Evolutionary conservation across 2,888 invertebrate species (phyloP).

Genomic region (Gortyna flavago): DNA sequence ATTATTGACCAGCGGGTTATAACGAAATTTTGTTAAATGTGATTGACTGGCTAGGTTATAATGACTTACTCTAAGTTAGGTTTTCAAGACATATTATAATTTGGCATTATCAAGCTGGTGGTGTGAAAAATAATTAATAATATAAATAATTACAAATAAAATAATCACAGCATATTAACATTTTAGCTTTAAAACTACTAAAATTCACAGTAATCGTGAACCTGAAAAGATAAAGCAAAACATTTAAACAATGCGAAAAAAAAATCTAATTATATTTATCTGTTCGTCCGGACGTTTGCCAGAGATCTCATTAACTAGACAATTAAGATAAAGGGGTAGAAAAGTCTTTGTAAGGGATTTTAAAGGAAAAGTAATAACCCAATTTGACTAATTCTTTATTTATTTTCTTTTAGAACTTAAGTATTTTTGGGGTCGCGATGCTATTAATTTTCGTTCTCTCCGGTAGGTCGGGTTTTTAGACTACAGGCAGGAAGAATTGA

Average conservation of each 20-base stretch:
- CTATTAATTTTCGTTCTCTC: conserved; percentile 1
- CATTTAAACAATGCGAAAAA: conserved; percentile 12
- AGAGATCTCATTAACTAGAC: conserved; percentile 47
- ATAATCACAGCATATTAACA: background rate
- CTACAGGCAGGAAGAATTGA: conserved; percentile 77
- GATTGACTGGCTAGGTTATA: background rate
- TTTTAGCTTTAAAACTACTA: background rate
- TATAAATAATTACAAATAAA: background rate
- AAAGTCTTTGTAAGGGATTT: conserved; percentile 36
- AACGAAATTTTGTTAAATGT: background rate
- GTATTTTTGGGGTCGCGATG: conserved; percentile 6
- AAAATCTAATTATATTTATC: conserved; percentile 23
- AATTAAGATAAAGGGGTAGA: conserved; percentile 45
- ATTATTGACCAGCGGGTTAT: background rate
- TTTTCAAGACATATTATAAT: background rate
- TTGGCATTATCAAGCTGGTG: background rate
- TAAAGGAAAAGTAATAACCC: conserved; percentile 42
- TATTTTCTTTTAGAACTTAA: conserved; percentile 16
- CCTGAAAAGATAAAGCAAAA: background rate
- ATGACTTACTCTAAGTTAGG: background rate
- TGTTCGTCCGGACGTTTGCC: conserved; percentile 1
- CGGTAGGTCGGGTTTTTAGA: background rate
- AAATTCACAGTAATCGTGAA: background rate
- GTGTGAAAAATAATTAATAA: background rate
- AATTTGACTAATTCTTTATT: conserved; percentile 51